Percentiles rank a stretch among this genome's conserved stretches.
Evolutionary conservation across 1,140 invertebrate species (phyloP).

Genomic region (Pantala flavescens): DNA sequence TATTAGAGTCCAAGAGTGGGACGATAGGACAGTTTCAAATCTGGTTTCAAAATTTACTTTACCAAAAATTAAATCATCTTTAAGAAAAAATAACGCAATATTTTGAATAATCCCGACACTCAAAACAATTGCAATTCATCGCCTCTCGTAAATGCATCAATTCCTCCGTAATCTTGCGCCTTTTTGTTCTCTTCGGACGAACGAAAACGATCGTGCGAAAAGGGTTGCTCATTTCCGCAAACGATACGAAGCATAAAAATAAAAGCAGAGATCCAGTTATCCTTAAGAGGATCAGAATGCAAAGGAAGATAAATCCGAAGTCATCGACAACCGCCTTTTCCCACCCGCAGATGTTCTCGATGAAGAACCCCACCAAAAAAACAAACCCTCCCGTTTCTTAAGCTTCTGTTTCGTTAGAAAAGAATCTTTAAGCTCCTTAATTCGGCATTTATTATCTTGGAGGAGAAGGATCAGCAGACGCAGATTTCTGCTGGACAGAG

Average conservation of each 20-base stretch:
- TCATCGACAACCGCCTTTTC: not conserved
- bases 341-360: not conserved
- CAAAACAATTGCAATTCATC: no score
- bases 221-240: not conserved
- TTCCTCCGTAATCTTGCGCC: no score
- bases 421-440: not conserved
- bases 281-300: not conserved
- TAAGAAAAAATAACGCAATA: no score
- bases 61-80: no score
- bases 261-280: not conserved
- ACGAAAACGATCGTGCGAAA: not conserved
- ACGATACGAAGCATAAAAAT: not conserved
- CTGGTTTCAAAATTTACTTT: no score
- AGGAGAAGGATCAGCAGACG: not conserved
- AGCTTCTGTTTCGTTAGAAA: no score
- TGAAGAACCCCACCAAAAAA: not conserved
- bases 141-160: no score
- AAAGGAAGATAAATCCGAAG: not conserved
- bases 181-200: no score
- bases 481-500: not conserved
- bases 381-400: not conserved
- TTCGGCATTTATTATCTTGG: not conserved
- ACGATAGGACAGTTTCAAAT: no score
- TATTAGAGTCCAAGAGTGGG: no score
- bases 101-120: no score